phyloP scores from a whole-genome alignment of 2,888 invertebrate genomes.

The Gnatocerus cornutus region DNA sequence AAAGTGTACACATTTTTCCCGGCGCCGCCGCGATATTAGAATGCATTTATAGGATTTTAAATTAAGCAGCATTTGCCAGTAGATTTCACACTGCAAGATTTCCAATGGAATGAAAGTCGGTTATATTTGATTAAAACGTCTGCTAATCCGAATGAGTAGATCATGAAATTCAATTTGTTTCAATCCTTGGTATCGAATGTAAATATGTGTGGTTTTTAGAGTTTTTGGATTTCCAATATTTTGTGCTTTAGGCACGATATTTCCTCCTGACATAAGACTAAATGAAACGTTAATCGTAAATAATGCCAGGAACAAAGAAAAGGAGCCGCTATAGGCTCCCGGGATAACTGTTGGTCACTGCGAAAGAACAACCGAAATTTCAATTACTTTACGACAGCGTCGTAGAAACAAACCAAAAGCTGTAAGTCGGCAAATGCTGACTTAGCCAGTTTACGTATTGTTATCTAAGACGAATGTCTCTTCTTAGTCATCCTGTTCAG shows the following conservation, averaged over 20 bases:
- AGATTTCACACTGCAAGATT: background rate
- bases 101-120: background rate
- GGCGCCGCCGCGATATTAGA: background rate
- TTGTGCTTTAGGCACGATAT: conserved; percentile 39
- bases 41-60: background rate
- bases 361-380: conserved; percentile 28
- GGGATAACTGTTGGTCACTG: conserved; percentile 28
- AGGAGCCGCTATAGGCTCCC: conserved; percentile 12
- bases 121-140: conserved; percentile 45
- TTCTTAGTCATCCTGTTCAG: conserved; percentile 60
- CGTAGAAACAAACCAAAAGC: conserved; percentile 35
- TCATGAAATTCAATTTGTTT: conserved; percentile 52
- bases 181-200: conserved; percentile 49
- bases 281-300: conserved; percentile 57
- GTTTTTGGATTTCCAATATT: conserved; percentile 49
- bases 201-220: conserved; percentile 47
- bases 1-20: no score
- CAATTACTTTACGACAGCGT: conserved; percentile 39
- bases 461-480: conserved; percentile 61
- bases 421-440: conserved; percentile 54
- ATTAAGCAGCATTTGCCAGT: background rate
- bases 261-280: conserved; percentile 29
- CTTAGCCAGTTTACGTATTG: conserved; percentile 61
- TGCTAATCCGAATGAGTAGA: conserved; percentile 41
- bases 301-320: conserved; percentile 47